Evolutionary conservation across 1,140 invertebrate species (phyloP), one percentile per base, ranked within the genome.

Genomic region (Cotesia chilonis): DNA sequence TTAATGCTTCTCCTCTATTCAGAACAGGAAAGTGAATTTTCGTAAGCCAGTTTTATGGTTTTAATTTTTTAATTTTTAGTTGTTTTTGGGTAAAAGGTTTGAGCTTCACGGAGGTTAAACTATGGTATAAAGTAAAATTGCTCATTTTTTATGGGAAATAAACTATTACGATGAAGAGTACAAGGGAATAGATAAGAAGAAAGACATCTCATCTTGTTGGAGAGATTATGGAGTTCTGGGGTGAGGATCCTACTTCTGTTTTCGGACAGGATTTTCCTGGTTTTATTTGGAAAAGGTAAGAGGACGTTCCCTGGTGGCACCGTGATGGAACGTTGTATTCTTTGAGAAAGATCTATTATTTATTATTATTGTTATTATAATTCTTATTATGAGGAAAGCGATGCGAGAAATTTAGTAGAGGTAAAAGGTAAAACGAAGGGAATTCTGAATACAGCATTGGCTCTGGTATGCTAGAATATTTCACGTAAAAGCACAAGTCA

Each of bases 281-380:
- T 28, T 28, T 28, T 28, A 28, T 28, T 28, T 28, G 60, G n/a
- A 36, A 47, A 38, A 47, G 14, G 64, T 28, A 47, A 36, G 35
- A 65, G 36, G 38, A 63, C 12, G 17, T 41, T 69, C 70, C 66
- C 70, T 14, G 4, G 70, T 65, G 66, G 60, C 52, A 20, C 54
- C 41, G 66, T 74, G 73, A 74, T 74, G 70, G 73, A 74, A 63
- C 73, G 73, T 64, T 69, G 70, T 64, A 72, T 54, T 71, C 64
- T 54, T 68, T 55, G 57, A 35, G 37, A 28, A 28, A 28, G 28
- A 28, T 28, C 28, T 28, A 28, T 28, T 28, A 28, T 28, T 28
- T 28, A 28, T 3, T 28, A 28, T 28, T 28, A 28, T 28, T 28
- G 3, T 28, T 28, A 28, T 28, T 28, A 28, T 28, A 28, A 28